Percentiles rank a stretch among this genome's conserved stretches.
phyloP scores from a whole-genome alignment of 2,113 vertebrate species.

The Passer montanus region DNA sequence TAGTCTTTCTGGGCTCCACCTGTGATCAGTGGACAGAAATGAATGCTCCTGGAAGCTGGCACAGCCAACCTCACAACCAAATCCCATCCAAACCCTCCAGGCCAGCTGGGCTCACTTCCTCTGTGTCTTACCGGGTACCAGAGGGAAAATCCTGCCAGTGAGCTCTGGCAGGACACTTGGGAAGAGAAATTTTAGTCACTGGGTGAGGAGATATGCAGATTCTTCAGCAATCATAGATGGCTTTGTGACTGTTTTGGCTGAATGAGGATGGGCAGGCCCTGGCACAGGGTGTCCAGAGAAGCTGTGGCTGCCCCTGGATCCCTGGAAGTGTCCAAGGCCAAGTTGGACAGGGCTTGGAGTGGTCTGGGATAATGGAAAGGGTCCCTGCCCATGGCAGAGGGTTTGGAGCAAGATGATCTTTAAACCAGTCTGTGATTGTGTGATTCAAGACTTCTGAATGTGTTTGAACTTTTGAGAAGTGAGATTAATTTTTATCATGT shows the following conservation, averaged over 20 bases:
- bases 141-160: background rate
- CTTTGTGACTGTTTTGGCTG: background rate
- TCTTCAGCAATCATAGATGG: background rate
- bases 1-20: background rate
- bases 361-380: accelerated
- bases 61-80: background rate
- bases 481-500: background rate
- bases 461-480: background rate
- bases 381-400: background rate
- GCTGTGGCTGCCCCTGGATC: background rate
- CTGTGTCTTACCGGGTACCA: background rate
- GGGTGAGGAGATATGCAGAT: background rate
- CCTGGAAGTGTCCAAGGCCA: background rate
- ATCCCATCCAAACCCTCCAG: background rate
- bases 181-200: background rate
- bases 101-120: background rate
- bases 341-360: accelerated
- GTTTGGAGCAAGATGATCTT: background rate
- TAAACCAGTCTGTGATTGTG: background rate
- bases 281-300: background rate
- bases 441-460: background rate
- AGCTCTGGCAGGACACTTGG: background rate
- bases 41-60: background rate
- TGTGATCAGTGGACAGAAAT: background rate
- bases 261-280: accelerated